Percentiles rank a stretch among this genome's conserved stretches.
phyloP scores from a whole-genome alignment of 37 sponge, comb jelly and placozoan genomes.

The Hormiphora californensis region DNA sequence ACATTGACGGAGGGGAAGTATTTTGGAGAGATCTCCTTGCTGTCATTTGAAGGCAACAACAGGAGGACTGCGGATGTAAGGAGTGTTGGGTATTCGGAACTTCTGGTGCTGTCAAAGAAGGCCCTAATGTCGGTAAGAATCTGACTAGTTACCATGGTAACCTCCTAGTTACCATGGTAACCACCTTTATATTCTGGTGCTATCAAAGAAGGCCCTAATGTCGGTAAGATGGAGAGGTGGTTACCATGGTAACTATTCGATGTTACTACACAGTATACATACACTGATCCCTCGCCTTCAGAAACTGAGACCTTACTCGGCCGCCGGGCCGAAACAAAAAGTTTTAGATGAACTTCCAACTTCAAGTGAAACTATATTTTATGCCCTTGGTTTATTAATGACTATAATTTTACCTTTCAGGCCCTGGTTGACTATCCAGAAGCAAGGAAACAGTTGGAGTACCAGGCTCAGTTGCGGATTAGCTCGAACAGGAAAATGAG shows the following conservation, averaged over 20 bases:
- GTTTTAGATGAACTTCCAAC: no score
- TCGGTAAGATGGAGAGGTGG: no score
- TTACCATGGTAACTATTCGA: no score
- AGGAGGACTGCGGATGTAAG: conserved; percentile 65
- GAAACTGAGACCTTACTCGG: no score
- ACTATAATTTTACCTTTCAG: background rate
- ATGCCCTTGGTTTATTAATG: background rate
- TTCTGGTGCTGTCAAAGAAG: conserved; percentile 60
- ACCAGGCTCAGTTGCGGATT: conserved; percentile 23
- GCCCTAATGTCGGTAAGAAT: conserved; percentile 65
- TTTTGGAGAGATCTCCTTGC: conserved; percentile 70
- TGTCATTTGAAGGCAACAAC: conserved; percentile 58
- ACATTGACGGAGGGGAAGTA: conserved; percentile 61
- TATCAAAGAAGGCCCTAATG: conserved; percentile 61
- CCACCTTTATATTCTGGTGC: no score
- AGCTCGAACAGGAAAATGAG: conserved; percentile 39
- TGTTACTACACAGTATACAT: background rate
- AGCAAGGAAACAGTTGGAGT: conserved; percentile 53
- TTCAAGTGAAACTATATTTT: background rate
- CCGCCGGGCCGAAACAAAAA: no score
- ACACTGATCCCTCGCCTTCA: background rate
- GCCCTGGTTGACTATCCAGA: conserved; percentile 57
- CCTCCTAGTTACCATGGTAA: no score
- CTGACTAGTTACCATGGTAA: no score
- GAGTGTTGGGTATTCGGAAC: conserved; percentile 69